Evolutionary conservation across 2,888 invertebrate genomes (phyloP).

Genomic region (Pelosia muscerda): DNA sequence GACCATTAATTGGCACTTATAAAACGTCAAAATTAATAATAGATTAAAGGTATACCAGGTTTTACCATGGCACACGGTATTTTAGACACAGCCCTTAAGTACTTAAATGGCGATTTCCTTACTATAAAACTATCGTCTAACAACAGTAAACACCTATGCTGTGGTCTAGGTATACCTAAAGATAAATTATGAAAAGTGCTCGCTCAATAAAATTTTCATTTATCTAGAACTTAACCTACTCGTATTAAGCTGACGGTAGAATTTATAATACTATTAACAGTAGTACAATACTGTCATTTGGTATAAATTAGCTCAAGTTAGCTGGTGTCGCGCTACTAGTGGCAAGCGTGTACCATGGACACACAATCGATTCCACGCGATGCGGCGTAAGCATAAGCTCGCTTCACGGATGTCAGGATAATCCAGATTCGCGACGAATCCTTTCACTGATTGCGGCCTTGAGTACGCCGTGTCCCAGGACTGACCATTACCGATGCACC

Average conservation of each 20-base stretch:
- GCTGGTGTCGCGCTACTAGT: conserved; percentile 13
- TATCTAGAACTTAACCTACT: not conserved
- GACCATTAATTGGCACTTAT: no score
- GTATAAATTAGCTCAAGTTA: not conserved
- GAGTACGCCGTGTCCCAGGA: conserved; percentile 69
- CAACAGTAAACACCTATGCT: no score
- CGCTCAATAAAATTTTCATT: not conserved
- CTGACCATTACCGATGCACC: conserved; percentile 80
- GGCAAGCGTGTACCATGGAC: not conserved
- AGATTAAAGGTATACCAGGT: no score
- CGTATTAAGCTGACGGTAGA: not conserved
- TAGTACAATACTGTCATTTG: not conserved
- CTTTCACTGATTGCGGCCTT: conserved; percentile 83
- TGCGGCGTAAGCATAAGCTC: conserved; percentile 31
- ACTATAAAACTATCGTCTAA: not conserved
- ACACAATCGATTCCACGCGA: conserved; percentile 9
- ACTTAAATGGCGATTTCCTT: not conserved
- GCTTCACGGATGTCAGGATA: conserved; percentile 70
- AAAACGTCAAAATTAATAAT: no score
- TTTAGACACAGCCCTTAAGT: not conserved
- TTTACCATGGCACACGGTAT: no score
- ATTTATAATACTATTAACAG: not conserved
- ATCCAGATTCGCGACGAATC: conserved; percentile 81
- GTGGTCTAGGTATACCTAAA: not conserved
- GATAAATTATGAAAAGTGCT: not conserved